Percentiles rank a stretch among this genome's conserved stretches.
Conservation (phyloP, 2,797 vertebrate species). For the Carapus acus region DNA sequence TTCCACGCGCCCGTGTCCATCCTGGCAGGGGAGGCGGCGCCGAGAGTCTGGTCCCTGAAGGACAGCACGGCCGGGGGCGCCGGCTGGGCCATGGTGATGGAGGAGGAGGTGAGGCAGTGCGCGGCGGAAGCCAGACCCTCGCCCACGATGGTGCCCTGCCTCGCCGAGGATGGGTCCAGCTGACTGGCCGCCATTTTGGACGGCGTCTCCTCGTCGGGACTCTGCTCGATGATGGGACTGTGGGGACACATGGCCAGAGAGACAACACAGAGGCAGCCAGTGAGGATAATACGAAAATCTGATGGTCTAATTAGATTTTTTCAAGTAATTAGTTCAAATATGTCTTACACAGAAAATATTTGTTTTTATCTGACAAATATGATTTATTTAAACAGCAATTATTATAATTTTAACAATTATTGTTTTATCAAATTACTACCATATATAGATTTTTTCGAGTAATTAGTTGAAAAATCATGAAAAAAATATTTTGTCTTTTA, state of each 20-base stretch:
- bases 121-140: conserved; percentile 45
- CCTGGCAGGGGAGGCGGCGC: conserved; percentile 18
- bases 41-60: conserved; percentile 65
- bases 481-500: too few species aligned
- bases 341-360: too few species aligned
- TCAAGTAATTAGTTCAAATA: too few species aligned
- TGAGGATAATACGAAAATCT: too few species aligned
- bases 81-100: conserved; percentile 55
- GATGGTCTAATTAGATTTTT: too few species aligned
- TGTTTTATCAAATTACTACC: too few species aligned
- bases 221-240: conserved; percentile 76
- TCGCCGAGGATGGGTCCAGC: neutral
- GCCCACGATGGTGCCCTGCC: conserved; percentile 59
- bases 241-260: neutral
- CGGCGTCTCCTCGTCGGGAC: conserved; percentile 47
- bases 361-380: too few species aligned
- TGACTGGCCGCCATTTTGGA: neutral
- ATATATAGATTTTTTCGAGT: too few species aligned
- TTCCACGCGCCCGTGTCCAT: conserved; percentile 33
- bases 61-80: conserved; percentile 46
- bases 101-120: conserved; percentile 52
- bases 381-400: too few species aligned
- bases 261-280: too few species aligned
- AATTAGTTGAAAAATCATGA: too few species aligned
- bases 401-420: too few species aligned